Evolutionary conservation across 2,113 vertebrate genomes (phyloP), one percentile per base, ranked within the genome.

Genomic region (Thamnophis sirtalis): DNA sequence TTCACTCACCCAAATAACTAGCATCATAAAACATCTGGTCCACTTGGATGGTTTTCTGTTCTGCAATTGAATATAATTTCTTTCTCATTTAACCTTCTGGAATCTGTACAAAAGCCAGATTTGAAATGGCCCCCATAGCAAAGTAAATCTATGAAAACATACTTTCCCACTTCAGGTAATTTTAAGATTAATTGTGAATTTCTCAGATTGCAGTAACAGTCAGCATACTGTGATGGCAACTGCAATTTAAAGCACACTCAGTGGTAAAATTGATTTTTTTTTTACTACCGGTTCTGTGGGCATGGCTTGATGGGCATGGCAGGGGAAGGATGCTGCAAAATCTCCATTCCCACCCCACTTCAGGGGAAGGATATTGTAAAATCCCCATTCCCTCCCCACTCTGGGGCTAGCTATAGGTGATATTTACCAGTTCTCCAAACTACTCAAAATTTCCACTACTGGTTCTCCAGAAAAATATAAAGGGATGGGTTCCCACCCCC

Each of bases 211-310:
- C 1, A 91, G n/a, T 26, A 89, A 60, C 84, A 91, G 51, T 73
- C 87, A 85, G 49, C 68, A 24, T 33, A 58, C 86, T 93, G 91
- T 94, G 93, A 50, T 91, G 51, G 28, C 48, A 93, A 90, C 93
- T 96, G 95, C 94, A 95, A 96, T 94, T 92, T 95, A 0, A 91
- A 60, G 51, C 15, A 8, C 22, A 48, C 55, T 91, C 43, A 43
- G 43, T 43, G 43, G 43, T 43, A 3, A 43, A 43, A 43, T 43
- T 43, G 43, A 43, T 2, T 43, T 43, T 43, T 43, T 43, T 43
- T 43, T 43, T 43, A 43, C 43, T 43, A 43, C 43, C 3, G 43
- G 43, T 43, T 43, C 43, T 43, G 43, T 43, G 43, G 43, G 43
- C 43, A 3, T 43, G 43, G 43, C 43, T 43, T 43, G 43, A 43